Evolutionary conservation across 2,113 vertebrate species (phyloP), one percentile per base, ranked within the genome.

Genomic region (Siniperca chuatsi): DNA sequence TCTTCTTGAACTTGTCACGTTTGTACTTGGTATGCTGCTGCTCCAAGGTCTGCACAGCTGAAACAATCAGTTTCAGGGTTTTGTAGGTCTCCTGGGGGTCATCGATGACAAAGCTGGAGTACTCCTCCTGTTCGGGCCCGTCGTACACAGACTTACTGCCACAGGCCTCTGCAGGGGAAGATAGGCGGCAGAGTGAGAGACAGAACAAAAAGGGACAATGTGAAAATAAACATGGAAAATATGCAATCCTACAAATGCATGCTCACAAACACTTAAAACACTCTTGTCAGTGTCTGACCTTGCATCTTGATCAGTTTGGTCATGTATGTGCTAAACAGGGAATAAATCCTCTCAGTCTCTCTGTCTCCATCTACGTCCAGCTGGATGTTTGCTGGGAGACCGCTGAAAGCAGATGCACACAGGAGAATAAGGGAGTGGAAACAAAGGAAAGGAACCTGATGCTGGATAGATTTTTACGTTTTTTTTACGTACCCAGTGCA

Each of bases 31-130:
- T 97, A 1, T 99, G 98, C 85, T 99, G 97, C 87, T 97, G 96
- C 89, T 99, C 98, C 93, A 99, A 90, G 33, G 94, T 96, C 88
- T 95, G 96, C n/a, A 99, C 97, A 4, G 95, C 95, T 0, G 96
- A 95, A 55, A 99, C 95, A 60, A 98, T 96, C 79, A 95, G 95
- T 89, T 95, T 97, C 93, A 99, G 96, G 35, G 97, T 98, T 95
- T 99, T 99, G 86, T 99, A 99, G 0, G 98, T 99, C 94, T 98
- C 97, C 94, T 97, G 97, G 65, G 98, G 98, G 85, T 99, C 98
- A 3, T 99, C 98, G 15, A 99, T 99, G 89, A 99, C 83, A 61
- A 99, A 99, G 0, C 95, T 97, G 40, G 97, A 98, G 91, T 98
- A 98, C 65, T 99, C 98, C 83, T 99, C 98, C 84, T 97, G 97